Conservation (phyloP, 2,113 vertebrate genomes). For the Laticauda laticaudata region DNA sequence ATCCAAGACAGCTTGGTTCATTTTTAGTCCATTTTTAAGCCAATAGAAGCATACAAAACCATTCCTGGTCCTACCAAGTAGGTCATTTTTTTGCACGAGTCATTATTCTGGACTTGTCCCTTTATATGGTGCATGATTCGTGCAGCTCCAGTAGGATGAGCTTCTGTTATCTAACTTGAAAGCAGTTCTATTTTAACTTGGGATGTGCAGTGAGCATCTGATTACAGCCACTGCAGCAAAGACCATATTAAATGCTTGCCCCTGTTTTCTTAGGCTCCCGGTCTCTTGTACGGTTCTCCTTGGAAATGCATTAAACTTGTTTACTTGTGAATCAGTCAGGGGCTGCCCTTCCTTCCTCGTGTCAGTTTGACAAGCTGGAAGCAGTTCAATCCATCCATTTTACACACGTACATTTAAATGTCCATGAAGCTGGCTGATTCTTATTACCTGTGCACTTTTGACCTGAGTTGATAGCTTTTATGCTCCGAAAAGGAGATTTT, state of each 20-base stretch:
- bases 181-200: background rate
- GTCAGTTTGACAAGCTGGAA: constrained; percentile 25
- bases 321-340: background rate
- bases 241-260: no score
- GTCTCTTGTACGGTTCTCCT: constrained; percentile 4
- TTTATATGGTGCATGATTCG: background rate
- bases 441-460: constrained; percentile 57
- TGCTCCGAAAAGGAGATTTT: constrained; percentile 44
- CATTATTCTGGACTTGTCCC: background rate
- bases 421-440: constrained; percentile 12
- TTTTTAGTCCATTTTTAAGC: constrained; percentile 48
- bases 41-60: background rate
- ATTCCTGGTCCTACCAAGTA: background rate
- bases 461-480: constrained; percentile 50
- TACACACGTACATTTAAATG: constrained; percentile 27
- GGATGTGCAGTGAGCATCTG: no score
- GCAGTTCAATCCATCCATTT: constrained; percentile 23
- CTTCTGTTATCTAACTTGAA: background rate
- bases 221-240: no score
- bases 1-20: constrained; percentile 46
- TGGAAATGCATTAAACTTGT: constrained; percentile 17
- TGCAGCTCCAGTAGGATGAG: background rate
- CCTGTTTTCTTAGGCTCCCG: background rate
- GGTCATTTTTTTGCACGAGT: background rate
- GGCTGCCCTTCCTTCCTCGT: constrained; percentile 22